A percentile compares a stretch with the other conserved stretches of the same genome.
These are phyloP conservation scores for Dioctria linearis DNA, from an alignment of 2,888 invertebrate genomes.

Conservation along the genomic window DNA sequence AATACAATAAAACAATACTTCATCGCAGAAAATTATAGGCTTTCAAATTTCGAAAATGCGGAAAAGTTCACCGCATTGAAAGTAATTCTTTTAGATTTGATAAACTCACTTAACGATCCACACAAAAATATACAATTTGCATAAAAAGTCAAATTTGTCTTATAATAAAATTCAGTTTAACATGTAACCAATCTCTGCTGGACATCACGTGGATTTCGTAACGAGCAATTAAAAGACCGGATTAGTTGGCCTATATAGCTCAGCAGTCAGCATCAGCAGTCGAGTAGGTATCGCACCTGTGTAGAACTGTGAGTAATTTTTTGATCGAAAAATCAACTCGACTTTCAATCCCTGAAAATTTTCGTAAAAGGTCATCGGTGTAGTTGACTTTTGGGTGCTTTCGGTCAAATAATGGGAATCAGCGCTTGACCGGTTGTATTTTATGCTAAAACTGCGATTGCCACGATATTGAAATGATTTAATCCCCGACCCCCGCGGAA, in stretches of 20 bases:
- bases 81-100: neutral
- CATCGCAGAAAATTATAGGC: too few relatives aligned
- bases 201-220: neutral
- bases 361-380: slow-evolving; percentile 28
- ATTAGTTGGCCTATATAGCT: neutral
- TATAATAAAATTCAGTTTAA: neutral
- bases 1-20: too few relatives aligned
- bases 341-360: slow-evolving; percentile 10
- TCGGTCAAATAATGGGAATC: slow-evolving; percentile 18
- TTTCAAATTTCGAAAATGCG: neutral
- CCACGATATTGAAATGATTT: slow-evolving; percentile 26
- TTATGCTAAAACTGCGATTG: slow-evolving; percentile 36
- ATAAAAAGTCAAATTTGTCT: neutral
- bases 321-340: slow-evolving; percentile 23
- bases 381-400: slow-evolving; percentile 1
- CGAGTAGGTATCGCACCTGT: neutral
- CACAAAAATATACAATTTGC: neutral
- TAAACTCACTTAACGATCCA: neutral
- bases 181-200: neutral
- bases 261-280: neutral
- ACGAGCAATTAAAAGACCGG: neutral
- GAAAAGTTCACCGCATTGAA: neutral
- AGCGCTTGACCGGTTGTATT: slow-evolving; percentile 12
- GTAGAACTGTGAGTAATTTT: neutral
- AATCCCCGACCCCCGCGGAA: slow-evolving; percentile 31